A percentile compares a stretch with the other conserved stretches of the same genome.
Conservation (phyloP, 2,113 vertebrate species). For the Miniopterus natalensis region DNA sequence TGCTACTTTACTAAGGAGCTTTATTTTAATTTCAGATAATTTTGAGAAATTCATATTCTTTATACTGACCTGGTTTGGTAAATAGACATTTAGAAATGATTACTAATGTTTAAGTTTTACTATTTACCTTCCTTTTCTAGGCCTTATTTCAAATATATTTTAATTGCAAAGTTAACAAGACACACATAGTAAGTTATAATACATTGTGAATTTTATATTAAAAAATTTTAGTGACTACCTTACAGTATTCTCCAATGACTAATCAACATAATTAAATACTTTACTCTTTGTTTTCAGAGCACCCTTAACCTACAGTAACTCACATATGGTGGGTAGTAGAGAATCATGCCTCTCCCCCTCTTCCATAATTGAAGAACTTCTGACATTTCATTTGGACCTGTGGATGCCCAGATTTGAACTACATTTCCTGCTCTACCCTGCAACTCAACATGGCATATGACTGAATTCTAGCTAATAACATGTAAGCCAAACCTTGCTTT, state of each 20-base stretch:
- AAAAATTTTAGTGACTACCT: not conserved
- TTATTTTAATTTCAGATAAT: conserved; percentile 32
- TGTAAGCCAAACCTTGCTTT: not conserved
- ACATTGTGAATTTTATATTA: not conserved
- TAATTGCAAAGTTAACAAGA: not conserved
- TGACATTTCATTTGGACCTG: not conserved
- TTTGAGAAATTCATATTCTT: not conserved
- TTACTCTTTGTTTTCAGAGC: conserved; percentile 31
- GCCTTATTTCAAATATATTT: not conserved
- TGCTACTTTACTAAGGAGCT: not conserved
- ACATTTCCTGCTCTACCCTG: not conserved
- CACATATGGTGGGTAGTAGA: not conserved
- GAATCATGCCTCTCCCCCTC: not conserved
- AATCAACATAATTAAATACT: conserved; percentile 20
- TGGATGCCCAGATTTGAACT: not conserved
- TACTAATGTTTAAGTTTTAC: not conserved
- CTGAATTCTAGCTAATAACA: conserved; percentile 1
- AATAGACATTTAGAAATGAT: not conserved
- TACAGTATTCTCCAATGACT: not conserved
- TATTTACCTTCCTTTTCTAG: conserved; percentile 1
- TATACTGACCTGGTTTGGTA: not conserved
- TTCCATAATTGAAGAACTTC: not conserved
- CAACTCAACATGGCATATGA: not conserved
- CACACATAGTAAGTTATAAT: not conserved
- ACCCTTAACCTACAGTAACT: not conserved